A percentile compares a stretch with the other conserved stretches of the same genome.
Evolutionary conservation across 2,113 vertebrate species (phyloP).

Genomic region (Embiotoca jacksoni): DNA sequence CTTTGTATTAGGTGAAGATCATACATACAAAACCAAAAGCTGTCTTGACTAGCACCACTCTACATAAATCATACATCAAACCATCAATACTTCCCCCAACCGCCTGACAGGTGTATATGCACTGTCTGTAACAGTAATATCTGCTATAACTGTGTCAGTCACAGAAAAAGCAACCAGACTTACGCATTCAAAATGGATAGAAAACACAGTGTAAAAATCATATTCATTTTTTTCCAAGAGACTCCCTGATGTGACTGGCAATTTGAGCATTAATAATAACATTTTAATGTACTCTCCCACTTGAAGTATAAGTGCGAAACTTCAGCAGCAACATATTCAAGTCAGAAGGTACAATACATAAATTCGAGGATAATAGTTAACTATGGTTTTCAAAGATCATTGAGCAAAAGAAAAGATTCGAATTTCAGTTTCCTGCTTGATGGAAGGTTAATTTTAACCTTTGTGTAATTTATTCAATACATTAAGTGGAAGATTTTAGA

Average conservation of each 20-base stretch:
- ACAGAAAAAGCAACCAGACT: neutral
- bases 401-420: no score
- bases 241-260: conserved; percentile 1
- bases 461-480: no score
- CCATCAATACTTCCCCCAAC: neutral
- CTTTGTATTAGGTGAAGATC: neutral
- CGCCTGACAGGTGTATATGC: neutral
- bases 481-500: no score
- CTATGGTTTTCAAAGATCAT: neutral
- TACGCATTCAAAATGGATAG: neutral
- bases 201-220: conserved; percentile 2
- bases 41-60: neutral
- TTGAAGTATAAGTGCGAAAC: conserved; percentile 27
- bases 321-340: neutral
- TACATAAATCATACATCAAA: neutral
- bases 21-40: conserved; percentile 1
- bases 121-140: neutral
- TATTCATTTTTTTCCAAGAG: conserved; percentile 21
- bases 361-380: neutral
- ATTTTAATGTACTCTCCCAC: conserved; percentile 48
- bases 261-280: conserved; percentile 35
- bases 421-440: no score
- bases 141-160: conserved; percentile 4
- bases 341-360: neutral
- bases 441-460: no score